phyloP scores from a whole-genome alignment of 2,797 vertebrate genomes.

The Selene dorsalis region DNA sequence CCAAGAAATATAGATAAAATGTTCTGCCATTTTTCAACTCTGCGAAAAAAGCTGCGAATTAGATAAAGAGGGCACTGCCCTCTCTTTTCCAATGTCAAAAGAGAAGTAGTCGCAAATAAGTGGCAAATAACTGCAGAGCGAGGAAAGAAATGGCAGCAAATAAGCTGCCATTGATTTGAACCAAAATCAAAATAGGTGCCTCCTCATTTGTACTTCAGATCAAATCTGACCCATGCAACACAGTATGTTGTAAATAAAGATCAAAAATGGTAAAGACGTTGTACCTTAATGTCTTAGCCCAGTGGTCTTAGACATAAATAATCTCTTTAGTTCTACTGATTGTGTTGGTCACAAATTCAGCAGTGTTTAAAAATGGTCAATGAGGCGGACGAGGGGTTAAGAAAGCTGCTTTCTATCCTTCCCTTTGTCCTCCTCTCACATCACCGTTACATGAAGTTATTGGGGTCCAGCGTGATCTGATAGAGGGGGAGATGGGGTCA shows the following conservation, averaged over 20 bases:
- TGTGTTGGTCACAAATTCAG: conserved; percentile 17
- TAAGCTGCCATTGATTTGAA: conserved; percentile 2
- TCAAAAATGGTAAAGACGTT: neutral
- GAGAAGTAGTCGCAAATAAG: conserved; percentile 20
- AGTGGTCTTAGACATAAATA: neutral
- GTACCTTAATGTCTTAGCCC: neutral
- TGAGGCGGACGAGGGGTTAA: conserved; percentile 63
- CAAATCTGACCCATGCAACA: neutral
- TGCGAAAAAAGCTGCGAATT: conserved; percentile 33
- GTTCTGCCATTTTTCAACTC: conserved; percentile 4
- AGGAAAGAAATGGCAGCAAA: conserved; percentile 1
- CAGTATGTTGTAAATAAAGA: neutral
- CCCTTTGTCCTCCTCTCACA: conserved; percentile 58
- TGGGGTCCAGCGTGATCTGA: conserved; percentile 72
- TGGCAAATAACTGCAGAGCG: conserved; percentile 14
- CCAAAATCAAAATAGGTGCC: neutral
- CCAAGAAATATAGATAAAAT: conserved; percentile 46
- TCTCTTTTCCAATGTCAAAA: conserved; percentile 60
- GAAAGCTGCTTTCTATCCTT: conserved; percentile 44
- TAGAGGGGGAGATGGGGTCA: conserved; percentile 82
- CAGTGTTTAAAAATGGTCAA: conserved; percentile 46
- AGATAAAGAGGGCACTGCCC: conserved; percentile 31
- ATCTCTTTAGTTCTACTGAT: conserved; percentile 1
- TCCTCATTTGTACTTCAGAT: neutral
- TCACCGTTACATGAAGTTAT: conserved; percentile 52